A percentile compares a stretch with the other conserved stretches of the same genome.
Conservation (phyloP, 2,888 invertebrate genomes). For the Eilema griseolum region DNA sequence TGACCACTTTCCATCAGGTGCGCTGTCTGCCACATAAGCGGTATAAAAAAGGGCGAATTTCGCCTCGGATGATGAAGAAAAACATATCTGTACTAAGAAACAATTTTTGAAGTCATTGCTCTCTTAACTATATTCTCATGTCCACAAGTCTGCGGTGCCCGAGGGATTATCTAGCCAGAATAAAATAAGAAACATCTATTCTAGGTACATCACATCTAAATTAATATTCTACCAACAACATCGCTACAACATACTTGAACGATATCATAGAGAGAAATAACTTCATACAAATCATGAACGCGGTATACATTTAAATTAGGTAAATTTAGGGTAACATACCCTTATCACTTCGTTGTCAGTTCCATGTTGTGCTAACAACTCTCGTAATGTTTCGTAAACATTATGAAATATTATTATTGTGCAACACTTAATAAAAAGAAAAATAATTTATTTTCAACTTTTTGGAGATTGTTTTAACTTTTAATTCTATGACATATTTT, state of each 20-base stretch:
- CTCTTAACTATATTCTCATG: neutral
- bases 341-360: slow-evolving; percentile 49
- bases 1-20: no score
- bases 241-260: slow-evolving; percentile 20
- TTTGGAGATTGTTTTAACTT: no score
- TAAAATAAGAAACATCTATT: neutral
- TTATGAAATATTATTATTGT: slow-evolving; percentile 10
- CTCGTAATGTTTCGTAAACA: slow-evolving; percentile 22
- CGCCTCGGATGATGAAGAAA: no score
- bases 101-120: neutral
- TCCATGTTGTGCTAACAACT: slow-evolving; percentile 44
- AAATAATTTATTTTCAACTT: no score
- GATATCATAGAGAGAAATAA: slow-evolving; percentile 37
- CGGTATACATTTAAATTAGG: slow-evolving; percentile 50
- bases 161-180: neutral
- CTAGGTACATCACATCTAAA: neutral
- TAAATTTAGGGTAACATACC: slow-evolving; percentile 34
- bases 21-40: no score
- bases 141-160: neutral
- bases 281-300: slow-evolving; percentile 45
- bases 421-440: no score
- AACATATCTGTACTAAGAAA: neutral
- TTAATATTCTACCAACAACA: slow-evolving; percentile 1
- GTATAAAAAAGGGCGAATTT: no score
- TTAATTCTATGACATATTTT: no score